Base-by-base conservation (phyloP, 37 sponge, comb jelly and placozoan genomes). In the Cliona cf. orientalis region DNA sequence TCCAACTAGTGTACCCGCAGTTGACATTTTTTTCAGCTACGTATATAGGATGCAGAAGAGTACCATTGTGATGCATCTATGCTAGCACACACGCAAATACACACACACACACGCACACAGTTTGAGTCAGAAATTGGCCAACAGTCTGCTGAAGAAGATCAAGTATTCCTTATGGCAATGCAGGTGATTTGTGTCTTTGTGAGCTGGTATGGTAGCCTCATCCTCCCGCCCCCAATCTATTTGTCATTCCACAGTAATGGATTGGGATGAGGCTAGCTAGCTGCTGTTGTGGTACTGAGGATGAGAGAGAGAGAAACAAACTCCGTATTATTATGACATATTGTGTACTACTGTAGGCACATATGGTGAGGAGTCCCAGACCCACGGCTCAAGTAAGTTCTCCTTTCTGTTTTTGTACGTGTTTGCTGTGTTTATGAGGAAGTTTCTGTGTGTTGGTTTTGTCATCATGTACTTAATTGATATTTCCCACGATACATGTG, bases 91-190 rank as follows among this genome's bases (percentile, higher is more conserved):
- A 49, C 14, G 53, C 53, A 49, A 9, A 49, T 14, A 49, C 53
- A 49, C 53, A 49, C 60, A 1, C 12, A 58, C 34, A 9, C 22
- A 1, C 12, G 36, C 34, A 19, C n/a, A 19, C 70, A 78, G 78
- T 41, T 76, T 32, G 66, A 78, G 23, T 26, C 87, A 45, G 80
- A 84, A n/a, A 28, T 66, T 7, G 77, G 91, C 25, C 65, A 77
- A 22, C 29, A 72, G 17, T 29, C 60, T 23, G 86, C 93, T 25
- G 87, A 95, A 68, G 96, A 95, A 29, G 96, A 95, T 61, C 96
- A 95, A 55, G 87, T 95, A 36, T 95, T 91, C 46, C 84, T 95
- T 34, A 58, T 88, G 69, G 55, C 83, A 11, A 86, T 68, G 46
- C 91, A 93, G 57, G 86, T 90, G 57, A 58, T 57, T 26, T 5